phyloP scores from a whole-genome alignment of 2,113 vertebrate species.

The Alligator sinensis region DNA sequence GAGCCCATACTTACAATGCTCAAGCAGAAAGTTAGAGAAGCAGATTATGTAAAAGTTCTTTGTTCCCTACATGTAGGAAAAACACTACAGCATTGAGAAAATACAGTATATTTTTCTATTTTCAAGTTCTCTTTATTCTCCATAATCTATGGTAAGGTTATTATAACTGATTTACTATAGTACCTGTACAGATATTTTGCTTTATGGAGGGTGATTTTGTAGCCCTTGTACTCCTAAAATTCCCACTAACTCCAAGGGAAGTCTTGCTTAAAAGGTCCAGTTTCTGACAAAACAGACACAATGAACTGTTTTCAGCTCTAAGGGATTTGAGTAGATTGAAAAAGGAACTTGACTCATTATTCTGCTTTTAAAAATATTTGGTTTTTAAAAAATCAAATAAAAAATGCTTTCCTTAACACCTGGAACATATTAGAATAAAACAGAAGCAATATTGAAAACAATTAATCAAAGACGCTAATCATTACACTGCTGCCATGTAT shows the following conservation, averaged over 20 bases:
- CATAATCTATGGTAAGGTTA: slow-evolving; percentile 49
- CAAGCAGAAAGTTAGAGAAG: not conserved
- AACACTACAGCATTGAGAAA: slow-evolving; percentile 32
- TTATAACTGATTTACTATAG: slow-evolving; percentile 12
- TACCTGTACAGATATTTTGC: not conserved
- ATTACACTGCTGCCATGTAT: slow-evolving; percentile 36
- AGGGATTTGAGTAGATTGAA: slow-evolving; percentile 4
- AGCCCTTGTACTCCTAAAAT: not conserved
- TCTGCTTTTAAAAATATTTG: slow-evolving; percentile 18
- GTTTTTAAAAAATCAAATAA: not conserved
- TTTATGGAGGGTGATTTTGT: not conserved
- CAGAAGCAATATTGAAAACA: slow-evolving; percentile 50
- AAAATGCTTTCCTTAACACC: not conserved
- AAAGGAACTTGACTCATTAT: not conserved
- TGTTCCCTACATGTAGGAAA: slow-evolving; percentile 24
- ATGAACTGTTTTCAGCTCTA: slow-evolving; percentile 10
- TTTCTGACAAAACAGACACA: not conserved
- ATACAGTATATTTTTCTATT: slow-evolving; percentile 51
- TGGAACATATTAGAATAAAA: slow-evolving; percentile 42
- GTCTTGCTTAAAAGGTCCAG: accelerated
- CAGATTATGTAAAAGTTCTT: slow-evolving; percentile 44
- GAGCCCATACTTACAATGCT: slow-evolving; percentile 14
- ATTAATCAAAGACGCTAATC: slow-evolving; percentile 48
- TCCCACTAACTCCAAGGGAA: accelerated
- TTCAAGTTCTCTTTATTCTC: slow-evolving; percentile 54